Conservation (phyloP, 2,888 invertebrate genomes). For the Lasius fuliginosus region DNA sequence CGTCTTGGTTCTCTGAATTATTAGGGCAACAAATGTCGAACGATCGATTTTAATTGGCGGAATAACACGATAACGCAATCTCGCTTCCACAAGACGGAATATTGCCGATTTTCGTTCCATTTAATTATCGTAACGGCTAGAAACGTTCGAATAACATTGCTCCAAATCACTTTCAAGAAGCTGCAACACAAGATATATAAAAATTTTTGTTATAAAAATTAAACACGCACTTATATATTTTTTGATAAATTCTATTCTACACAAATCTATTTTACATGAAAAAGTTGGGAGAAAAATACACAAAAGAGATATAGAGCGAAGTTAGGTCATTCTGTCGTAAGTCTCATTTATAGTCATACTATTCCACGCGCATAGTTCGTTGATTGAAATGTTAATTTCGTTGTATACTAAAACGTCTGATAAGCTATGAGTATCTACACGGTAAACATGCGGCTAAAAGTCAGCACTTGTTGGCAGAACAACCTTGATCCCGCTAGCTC, state of each 20-base stretch:
- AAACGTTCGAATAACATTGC: not conserved
- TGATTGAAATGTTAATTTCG: conserved; percentile 65
- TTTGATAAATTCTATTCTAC: not conserved
- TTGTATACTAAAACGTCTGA: conserved; percentile 33
- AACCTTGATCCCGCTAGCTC: conserved; percentile 62
- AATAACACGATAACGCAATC: conserved; percentile 73
- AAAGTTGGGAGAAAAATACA: conserved; percentile 14
- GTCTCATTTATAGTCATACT: conserved; percentile 35
- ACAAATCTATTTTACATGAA: conserved; percentile 14
- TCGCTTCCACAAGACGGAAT: conserved; percentile 39
- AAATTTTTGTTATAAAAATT: not conserved
- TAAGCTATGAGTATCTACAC: conserved; percentile 46
- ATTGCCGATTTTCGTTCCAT: conserved; percentile 47
- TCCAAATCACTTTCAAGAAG: not conserved
- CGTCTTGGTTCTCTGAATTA: conserved; percentile 76
- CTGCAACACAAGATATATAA: not conserved
- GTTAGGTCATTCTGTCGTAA: conserved; percentile 9
- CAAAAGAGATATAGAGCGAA: conserved; percentile 8
- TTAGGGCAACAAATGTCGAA: conserved; percentile 79
- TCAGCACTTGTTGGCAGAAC: conserved; percentile 26
- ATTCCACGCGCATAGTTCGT: conserved; percentile 34
- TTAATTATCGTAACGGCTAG: conserved; percentile 33
- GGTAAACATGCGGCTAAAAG: conserved; percentile 56
- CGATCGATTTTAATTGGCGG: conserved; percentile 75
- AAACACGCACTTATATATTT: not conserved